phyloP scores from a whole-genome alignment of 1,140 invertebrate species.

The Drosophila seguyi region DNA sequence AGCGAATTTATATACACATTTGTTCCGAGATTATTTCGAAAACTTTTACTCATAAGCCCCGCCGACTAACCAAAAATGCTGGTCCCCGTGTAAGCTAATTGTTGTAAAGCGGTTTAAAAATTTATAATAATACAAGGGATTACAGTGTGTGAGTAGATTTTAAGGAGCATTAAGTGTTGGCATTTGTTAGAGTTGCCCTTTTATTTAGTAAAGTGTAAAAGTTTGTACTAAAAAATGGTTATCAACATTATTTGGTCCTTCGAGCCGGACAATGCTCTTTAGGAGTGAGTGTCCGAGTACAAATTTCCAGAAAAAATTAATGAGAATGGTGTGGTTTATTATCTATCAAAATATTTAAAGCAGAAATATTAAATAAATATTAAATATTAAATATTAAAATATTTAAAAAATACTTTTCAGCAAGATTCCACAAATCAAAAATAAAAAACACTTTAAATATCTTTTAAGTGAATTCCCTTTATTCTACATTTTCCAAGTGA shows the following conservation, averaged over 20 bases:
- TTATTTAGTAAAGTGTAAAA: not conserved
- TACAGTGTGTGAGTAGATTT: not conserved
- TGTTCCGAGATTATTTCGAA: conserved; percentile 18
- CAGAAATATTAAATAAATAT: no score
- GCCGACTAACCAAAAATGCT: not conserved
- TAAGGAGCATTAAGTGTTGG: not conserved
- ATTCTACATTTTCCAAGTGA: not conserved
- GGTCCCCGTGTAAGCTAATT: conserved; percentile 19
- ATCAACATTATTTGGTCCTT: not conserved
- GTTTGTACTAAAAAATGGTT: not conserved
- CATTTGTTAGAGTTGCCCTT: not conserved
- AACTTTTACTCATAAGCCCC: conserved; percentile 27
- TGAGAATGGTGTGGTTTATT: not conserved
- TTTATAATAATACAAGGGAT: not conserved
- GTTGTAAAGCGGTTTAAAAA: not conserved
- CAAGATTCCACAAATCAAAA: no score
- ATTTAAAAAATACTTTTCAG: not conserved
- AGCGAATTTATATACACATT: conserved; percentile 42
- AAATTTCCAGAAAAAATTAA: no score
- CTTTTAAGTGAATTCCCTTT: not conserved
- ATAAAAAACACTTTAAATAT: no score
- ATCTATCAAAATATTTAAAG: not conserved
- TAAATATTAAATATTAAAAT: no score
- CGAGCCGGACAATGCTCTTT: not conserved
- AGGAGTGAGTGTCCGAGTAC: no score